Evolutionary conservation across 2,888 invertebrate genomes (phyloP).

Genomic region (Phalera bucephala): DNA sequence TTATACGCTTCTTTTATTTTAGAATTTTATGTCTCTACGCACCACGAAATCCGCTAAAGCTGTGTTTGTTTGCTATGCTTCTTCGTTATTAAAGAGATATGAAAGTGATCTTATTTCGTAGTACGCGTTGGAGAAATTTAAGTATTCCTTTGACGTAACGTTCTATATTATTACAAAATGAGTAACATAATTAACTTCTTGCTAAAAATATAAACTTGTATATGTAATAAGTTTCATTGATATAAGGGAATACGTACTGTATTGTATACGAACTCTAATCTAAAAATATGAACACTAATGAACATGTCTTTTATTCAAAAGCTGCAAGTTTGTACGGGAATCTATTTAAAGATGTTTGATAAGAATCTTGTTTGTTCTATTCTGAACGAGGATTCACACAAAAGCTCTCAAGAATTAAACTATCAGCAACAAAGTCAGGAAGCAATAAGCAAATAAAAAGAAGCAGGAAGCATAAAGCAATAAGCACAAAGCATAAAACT

Average conservation of each 20-base stretch:
- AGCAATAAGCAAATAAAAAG: conserved; percentile 23
- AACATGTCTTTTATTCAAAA: too few species aligned
- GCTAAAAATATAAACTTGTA: too few species aligned
- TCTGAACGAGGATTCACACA: neutral
- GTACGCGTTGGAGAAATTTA: neutral
- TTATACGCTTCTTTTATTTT: conserved; percentile 16
- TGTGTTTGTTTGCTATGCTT: conserved; percentile 6
- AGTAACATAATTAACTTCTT: too few species aligned
- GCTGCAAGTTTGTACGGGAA: too few species aligned
- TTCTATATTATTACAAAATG: too few species aligned
- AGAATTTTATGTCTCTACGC: conserved; percentile 9
- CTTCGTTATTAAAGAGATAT: conserved; percentile 1
- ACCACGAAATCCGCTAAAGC: conserved; percentile 3
- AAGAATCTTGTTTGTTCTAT: too few species aligned
- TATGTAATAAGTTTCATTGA: too few species aligned
- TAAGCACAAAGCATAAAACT: conserved; percentile 39
- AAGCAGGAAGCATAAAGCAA: conserved; percentile 18
- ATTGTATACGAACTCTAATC: too few species aligned
- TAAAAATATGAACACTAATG: too few species aligned
- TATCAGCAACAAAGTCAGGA: conserved; percentile 13
- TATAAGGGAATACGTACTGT: too few species aligned
- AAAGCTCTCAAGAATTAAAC: conserved; percentile 3
- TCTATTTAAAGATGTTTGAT: too few species aligned
- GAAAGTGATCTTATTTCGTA: conserved; percentile 5
- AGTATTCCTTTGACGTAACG: neutral